A percentile compares a stretch with the other conserved stretches of the same genome.
Evolutionary conservation across 2,113 vertebrate genomes (phyloP).

Genomic region (Onychostoma macrolepis): DNA sequence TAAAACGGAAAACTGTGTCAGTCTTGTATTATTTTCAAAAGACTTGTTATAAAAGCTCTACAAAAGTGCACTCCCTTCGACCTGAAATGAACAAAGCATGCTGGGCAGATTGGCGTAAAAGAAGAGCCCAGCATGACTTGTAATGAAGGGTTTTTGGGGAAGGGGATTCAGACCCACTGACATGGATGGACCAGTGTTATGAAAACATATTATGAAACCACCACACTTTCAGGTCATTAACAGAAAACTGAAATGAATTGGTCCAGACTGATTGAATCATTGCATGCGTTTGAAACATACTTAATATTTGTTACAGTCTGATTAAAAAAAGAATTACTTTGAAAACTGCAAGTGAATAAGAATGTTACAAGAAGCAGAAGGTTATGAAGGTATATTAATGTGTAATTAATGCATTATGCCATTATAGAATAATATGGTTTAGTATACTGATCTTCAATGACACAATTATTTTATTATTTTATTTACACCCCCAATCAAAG

Average conservation of each 20-base stretch:
- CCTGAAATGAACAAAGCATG: constrained; percentile 48
- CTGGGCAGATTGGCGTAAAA: constrained; percentile 33
- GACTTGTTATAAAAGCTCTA: constrained; percentile 37
- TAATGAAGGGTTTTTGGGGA: constrained; percentile 36
- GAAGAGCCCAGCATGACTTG: constrained; percentile 41
- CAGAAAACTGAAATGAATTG: neutral
- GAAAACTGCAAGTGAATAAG: neutral
- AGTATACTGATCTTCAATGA: neutral
- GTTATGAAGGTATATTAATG: neutral
- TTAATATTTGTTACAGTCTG: neutral
- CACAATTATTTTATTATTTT: neutral
- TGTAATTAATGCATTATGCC: neutral
- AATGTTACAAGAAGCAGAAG: neutral
- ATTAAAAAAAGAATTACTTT: neutral
- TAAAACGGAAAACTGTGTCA: neutral
- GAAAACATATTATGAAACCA: constrained; percentile 51
- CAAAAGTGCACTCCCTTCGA: constrained; percentile 20
- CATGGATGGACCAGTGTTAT: constrained; percentile 51
- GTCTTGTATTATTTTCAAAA: constrained; percentile 28
- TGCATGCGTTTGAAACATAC: constrained; percentile 2
- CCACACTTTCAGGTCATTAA: constrained; percentile 26
- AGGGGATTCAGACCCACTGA: constrained; percentile 52
- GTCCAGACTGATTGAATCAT: neutral
- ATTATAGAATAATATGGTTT: neutral
- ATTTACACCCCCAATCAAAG: neutral